phyloP scores from a whole-genome alignment of 2,888 invertebrate genomes.

The Hermaeophaga mercurialis region DNA sequence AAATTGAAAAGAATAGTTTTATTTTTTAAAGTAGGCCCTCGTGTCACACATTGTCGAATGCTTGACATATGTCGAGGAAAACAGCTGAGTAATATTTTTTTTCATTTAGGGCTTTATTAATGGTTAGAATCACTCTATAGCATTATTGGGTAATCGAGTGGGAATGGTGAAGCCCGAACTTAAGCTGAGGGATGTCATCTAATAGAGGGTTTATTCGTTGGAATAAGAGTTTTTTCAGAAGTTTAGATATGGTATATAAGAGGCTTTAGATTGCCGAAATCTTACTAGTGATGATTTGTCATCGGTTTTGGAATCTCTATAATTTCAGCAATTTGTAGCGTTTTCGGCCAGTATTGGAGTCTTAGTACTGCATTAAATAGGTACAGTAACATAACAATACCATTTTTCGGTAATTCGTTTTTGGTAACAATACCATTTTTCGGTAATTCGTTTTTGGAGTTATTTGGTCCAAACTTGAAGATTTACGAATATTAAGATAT shows the following conservation, averaged over 20 bases:
- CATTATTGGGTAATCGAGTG: background rate
- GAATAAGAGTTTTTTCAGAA: constrained; percentile 4
- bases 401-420: constrained; percentile 7
- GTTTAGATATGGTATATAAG: constrained; percentile 10
- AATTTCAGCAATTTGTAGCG: background rate
- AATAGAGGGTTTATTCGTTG: background rate
- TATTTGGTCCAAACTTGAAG: background rate
- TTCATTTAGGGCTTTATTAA: background rate
- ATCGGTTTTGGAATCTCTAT: constrained; percentile 3
- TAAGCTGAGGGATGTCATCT: background rate
- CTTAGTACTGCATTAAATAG: constrained; percentile 8
- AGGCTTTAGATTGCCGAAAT: constrained; percentile 5
- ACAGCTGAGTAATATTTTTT: background rate
- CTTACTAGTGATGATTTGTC: background rate
- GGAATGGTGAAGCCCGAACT: background rate
- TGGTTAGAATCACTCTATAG: background rate
- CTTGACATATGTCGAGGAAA: background rate
- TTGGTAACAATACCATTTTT: constrained; percentile 8
- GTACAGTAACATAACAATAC: background rate
- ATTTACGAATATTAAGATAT: background rate
- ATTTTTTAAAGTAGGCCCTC: background rate
- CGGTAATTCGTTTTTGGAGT: constrained; percentile 1
- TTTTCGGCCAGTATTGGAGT: constrained; percentile 1
- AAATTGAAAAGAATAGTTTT: background rate
- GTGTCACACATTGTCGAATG: background rate